Conservation (phyloP, 2,113 vertebrate species). For the Illadopsis cleaveri region DNA sequence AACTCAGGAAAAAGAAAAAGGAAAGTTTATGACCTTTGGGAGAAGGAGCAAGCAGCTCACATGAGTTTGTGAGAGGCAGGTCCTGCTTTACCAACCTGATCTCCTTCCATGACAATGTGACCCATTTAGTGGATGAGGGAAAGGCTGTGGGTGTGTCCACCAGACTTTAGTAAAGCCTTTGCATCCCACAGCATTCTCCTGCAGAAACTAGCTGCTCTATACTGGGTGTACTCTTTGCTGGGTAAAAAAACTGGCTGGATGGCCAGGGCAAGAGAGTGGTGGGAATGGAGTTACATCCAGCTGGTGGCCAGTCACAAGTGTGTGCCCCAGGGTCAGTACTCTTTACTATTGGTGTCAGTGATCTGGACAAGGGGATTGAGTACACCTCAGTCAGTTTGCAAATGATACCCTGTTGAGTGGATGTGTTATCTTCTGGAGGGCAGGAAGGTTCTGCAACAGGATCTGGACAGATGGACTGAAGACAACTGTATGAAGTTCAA, state of each 20-base stretch:
- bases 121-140: neutral
- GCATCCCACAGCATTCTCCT: neutral
- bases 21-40: neutral
- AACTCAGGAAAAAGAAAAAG: neutral
- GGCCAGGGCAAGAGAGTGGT: too few relatives aligned
- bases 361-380: neutral
- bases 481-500: neutral
- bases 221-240: neutral
- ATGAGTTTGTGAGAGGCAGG: neutral
- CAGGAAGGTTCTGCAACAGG: neutral
- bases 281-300: neutral
- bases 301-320: fast-evolving
- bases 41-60: neutral
- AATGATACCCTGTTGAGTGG: neutral
- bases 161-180: neutral
- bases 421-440: neutral
- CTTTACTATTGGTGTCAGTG: fast-evolving
- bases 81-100: neutral
- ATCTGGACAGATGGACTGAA: neutral
- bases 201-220: neutral
- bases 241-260: neutral
- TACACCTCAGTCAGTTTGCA: neutral
- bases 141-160: neutral
- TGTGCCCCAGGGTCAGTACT: neutral
- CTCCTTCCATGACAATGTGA: neutral